Evolutionary conservation across 2,113 vertebrate genomes (phyloP).

Genomic region (Sterna hirundo): DNA sequence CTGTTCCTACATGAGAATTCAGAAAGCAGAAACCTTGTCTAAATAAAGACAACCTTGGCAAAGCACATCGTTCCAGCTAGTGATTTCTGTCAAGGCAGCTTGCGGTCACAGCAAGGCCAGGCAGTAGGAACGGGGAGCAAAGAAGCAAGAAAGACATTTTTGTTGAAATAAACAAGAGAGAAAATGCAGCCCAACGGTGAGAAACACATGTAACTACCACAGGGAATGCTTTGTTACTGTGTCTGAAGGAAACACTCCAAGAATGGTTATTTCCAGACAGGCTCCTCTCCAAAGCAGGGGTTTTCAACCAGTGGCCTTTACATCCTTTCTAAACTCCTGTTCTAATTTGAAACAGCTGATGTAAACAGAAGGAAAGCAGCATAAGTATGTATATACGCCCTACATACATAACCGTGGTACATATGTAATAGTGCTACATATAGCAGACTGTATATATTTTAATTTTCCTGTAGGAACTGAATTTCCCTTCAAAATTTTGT

Average conservation of each 20-base stretch:
- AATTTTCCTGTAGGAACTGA: not conserved
- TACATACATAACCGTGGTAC: too few relatives aligned
- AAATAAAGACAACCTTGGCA: conserved; percentile 60
- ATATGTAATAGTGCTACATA: too few relatives aligned
- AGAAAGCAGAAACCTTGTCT: conserved; percentile 34
- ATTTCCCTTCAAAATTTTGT: not conserved
- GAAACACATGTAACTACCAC: not conserved
- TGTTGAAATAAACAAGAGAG: not conserved
- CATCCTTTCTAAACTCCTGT: not conserved
- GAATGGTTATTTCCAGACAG: not conserved
- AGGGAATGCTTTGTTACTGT: not conserved
- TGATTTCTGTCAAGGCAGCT: conserved; percentile 56
- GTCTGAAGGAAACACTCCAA: not conserved
- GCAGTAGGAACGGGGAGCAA: not conserved
- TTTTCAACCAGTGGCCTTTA: not conserved
- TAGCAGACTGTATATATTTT: rapidly evolving
- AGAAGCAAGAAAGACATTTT: not conserved
- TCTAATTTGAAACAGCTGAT: not conserved
- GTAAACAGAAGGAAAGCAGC: not conserved
- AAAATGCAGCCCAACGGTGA: not conserved
- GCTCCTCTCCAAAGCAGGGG: not conserved
- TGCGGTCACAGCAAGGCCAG: conserved; percentile 35
- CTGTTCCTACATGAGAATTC: not conserved
- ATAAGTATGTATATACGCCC: not conserved
- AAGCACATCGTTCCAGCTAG: not conserved